Base-by-base conservation (phyloP, 2,797 vertebrate genomes). In the Falco cherrug region DNA sequence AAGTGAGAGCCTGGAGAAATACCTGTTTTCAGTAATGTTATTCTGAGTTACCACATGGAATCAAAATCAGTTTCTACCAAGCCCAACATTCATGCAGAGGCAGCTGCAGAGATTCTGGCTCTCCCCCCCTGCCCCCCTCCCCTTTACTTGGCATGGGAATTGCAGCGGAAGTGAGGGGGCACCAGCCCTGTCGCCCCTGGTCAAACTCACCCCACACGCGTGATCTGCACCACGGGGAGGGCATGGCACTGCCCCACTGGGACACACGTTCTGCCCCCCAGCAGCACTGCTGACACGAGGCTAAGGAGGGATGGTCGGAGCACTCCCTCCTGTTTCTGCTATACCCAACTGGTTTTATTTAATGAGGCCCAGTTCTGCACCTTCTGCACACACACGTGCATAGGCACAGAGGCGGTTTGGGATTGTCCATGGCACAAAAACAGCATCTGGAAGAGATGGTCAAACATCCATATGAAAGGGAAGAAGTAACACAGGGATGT, bases 161-260 rank as follows among this genome's bases (percentile, higher is more conserved):
- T 56, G 56, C 41, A 82, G 48, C 14, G 63, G 70, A 21, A 50
- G 21, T 1, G 1, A 75, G 63, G 29, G 15, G 76, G 13, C 13
- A 0, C 7, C 26, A 26, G 12, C 31, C 13, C 16, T 19, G 45
- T 33, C 65, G 45, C 2, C 11, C 9, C 43, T 28, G 8, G 17
- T 28, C 5, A 39, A 35, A 17, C 15, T 90, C 19, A 15, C 3
- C 25, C 24, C 16, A 39, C 26, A 14, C 0, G 2, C 3, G 1
- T 2, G 26, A 7, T 28, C 21, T 57, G 16, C 43, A 50, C 26
- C 33, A 11, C 0, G 2, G 9, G 15, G 12, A 59, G 13, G 11
- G 8, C 73, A 76, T 0, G 0, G 71, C 25, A 8, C 28, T 48
- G 43, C 22, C 6, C 51, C 25, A 3, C 0, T 0, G 22, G 17